Conservation (phyloP, 2,113 vertebrate species). For the Baryphthengus martii region DNA sequence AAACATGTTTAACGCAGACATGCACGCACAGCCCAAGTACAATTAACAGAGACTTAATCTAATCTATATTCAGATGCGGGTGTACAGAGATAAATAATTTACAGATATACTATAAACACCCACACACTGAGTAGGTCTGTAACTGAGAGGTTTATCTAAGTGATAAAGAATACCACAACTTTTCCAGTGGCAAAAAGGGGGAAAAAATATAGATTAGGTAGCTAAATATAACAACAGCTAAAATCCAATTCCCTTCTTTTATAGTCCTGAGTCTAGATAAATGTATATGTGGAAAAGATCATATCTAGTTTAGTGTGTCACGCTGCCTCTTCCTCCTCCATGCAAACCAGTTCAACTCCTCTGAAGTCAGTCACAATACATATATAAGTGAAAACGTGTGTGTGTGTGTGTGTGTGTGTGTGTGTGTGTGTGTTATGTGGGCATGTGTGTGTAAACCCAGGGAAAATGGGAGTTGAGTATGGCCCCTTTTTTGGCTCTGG, state of each 20-base stretch:
- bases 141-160: conserved; percentile 36
- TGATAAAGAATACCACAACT: conserved; percentile 25
- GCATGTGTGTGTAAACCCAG: background rate
- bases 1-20: background rate
- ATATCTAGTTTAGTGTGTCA: background rate
- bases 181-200: background rate
- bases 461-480: background rate
- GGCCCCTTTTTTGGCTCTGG: background rate
- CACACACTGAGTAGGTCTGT: conserved; percentile 14
- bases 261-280: background rate
- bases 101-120: conserved; percentile 21
- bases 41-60: conserved; percentile 6
- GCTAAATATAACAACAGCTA: background rate
- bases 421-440: background rate
- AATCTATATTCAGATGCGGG: conserved; percentile 1
- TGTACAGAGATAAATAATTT: conserved; percentile 22
- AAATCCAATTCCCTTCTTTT: background rate
- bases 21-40: background rate
- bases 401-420: background rate
- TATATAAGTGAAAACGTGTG: background rate
- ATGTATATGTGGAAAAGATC: background rate
- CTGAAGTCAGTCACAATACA: background rate
- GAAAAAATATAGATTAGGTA: background rate
- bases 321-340: background rate
- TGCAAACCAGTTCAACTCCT: background rate